Percentiles rank a stretch among this genome's conserved stretches.
Evolutionary conservation across 30 jellyfish, hydroid and myxozoan genomes (phyloP).

Genomic region (Rhopilema esculentum): DNA sequence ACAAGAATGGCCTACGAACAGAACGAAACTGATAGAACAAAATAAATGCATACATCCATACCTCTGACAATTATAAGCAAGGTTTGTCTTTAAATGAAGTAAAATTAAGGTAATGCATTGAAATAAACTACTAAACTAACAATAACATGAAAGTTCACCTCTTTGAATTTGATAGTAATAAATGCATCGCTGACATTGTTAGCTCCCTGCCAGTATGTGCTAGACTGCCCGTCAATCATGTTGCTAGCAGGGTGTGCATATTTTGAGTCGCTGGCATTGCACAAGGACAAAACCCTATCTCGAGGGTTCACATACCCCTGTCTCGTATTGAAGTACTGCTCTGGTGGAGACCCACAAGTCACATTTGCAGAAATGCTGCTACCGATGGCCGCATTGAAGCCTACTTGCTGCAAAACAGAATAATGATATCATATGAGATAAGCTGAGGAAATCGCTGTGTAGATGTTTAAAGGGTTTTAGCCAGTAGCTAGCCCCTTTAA

Average conservation of each 20-base stretch:
- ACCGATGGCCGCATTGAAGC: conserved; percentile 79
- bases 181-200: conserved; percentile 43
- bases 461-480: too few relatives aligned
- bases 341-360: conserved; percentile 98
- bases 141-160: too few relatives aligned
- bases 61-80: too few relatives aligned
- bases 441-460: too few relatives aligned
- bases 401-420: conserved; percentile 33
- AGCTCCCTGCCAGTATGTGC: conserved; percentile 75
- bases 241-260: conserved; percentile 68
- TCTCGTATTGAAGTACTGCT: conserved; percentile 90
- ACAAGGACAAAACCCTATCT: conserved; percentile 61
- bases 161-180: conserved; percentile 54
- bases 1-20: conserved; percentile 62
- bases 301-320: conserved; percentile 89
- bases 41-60: too few relatives aligned
- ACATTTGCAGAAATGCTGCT: conserved; percentile 82
- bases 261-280: conserved; percentile 70
- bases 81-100: too few relatives aligned
- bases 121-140: too few relatives aligned
- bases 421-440: too few relatives aligned
- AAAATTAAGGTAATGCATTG: too few relatives aligned
- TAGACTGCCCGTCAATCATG: conserved; percentile 63
- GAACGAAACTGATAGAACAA: too few relatives aligned
- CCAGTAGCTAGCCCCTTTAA: too few relatives aligned